These are phyloP conservation scores for Malacoraja senta DNA, from an alignment of 2,797 vertebrate genomes.

Conservation along the genomic window DNA sequence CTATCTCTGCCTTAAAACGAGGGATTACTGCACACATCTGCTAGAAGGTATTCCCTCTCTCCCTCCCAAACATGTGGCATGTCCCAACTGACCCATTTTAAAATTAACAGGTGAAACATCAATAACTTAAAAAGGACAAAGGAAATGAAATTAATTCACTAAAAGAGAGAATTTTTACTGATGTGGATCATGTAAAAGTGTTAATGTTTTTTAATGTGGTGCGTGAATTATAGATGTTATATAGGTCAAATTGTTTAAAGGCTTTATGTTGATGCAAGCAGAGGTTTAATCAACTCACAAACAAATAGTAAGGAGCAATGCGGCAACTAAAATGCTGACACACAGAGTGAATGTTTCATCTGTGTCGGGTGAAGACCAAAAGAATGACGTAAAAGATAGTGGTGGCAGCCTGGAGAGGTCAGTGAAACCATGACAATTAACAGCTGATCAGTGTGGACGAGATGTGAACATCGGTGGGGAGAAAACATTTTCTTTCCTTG, in stretches of 20 bases:
- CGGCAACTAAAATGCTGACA: not conserved
- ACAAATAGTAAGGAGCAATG: not conserved
- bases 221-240: not conserved
- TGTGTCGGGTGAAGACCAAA: too few relatives aligned
- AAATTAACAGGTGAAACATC: not conserved
- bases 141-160: too few relatives aligned
- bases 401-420: too few relatives aligned
- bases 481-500: not conserved
- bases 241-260: not conserved
- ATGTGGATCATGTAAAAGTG: too few relatives aligned
- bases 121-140: not conserved
- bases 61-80: not conserved
- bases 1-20: too few relatives aligned
- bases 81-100: not conserved
- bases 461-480: too few relatives aligned
- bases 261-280: not conserved
- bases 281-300: not conserved
- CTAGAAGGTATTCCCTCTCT: not conserved
- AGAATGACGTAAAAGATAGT: too few relatives aligned
- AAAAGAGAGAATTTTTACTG: too few relatives aligned
- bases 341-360: too few relatives aligned
- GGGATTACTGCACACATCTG: not conserved
- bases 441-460: too few relatives aligned
- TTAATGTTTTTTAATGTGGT: not conserved
- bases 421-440: too few relatives aligned